phyloP scores from a whole-genome alignment of 2,113 vertebrate species.

The Vicugna pacos region DNA sequence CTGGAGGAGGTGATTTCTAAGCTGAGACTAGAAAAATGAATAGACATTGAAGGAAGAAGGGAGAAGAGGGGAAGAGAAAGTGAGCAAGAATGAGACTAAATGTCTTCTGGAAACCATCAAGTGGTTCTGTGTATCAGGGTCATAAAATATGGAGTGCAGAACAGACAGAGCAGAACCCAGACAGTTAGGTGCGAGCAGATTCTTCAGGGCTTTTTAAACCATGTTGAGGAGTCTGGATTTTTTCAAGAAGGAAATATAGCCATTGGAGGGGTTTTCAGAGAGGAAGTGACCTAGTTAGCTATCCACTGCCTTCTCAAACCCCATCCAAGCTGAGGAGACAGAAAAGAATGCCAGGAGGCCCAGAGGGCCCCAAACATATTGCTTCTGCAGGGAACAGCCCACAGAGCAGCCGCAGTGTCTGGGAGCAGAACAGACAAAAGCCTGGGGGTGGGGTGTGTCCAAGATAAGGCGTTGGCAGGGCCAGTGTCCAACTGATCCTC shows the following conservation, averaged over 20 bases:
- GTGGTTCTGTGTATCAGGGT: not conserved
- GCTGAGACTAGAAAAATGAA: constrained; percentile 29
- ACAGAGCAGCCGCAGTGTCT: not conserved
- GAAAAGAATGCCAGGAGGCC: not conserved
- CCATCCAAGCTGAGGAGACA: not conserved
- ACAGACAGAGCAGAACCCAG: not conserved
- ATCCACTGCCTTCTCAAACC: not conserved
- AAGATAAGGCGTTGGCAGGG: not conserved
- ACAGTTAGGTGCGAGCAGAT: not conserved
- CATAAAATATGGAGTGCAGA: not conserved
- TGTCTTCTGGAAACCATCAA: constrained; percentile 13
- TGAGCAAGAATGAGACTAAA: constrained; percentile 28
- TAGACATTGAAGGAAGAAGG: not conserved
- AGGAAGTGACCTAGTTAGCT: not conserved
- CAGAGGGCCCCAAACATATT: not conserved
- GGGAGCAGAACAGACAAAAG: not conserved
- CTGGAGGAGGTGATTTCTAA: constrained; percentile 52
- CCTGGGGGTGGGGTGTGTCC: accelerated
- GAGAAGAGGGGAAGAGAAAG: not conserved
- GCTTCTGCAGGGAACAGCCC: not conserved
- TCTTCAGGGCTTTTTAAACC: not conserved
- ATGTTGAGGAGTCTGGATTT: not conserved
- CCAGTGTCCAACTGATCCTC: not conserved
- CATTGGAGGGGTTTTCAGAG: not conserved
- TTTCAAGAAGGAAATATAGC: constrained; percentile 53